These are phyloP conservation scores for Drosophila greeni DNA, from an alignment of 2,888 invertebrate genomes.

Conservation along the genomic window DNA sequence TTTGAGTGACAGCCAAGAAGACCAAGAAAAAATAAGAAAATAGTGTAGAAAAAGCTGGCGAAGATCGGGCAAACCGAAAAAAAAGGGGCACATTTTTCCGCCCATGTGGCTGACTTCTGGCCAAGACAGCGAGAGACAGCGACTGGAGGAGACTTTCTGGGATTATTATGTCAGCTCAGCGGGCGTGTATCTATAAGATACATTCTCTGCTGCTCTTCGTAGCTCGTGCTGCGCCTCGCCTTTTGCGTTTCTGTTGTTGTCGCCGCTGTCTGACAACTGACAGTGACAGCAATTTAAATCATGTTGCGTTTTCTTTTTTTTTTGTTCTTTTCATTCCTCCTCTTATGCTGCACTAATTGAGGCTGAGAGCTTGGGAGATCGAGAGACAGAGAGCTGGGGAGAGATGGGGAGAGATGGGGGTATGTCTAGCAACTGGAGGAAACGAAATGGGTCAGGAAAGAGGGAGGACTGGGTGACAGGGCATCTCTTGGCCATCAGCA, in stretches of 20 bases:
- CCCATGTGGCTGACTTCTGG: slow-evolving; percentile 25
- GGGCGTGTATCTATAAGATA: slow-evolving; percentile 60
- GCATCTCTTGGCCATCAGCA: background rate
- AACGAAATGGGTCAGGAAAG: slow-evolving; percentile 30
- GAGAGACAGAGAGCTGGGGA: background rate
- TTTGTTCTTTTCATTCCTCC: background rate
- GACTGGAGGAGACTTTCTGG: slow-evolving; percentile 15
- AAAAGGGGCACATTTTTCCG: slow-evolving; percentile 16
- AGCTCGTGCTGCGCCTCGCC: slow-evolving; percentile 6
- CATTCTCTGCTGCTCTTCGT: slow-evolving; percentile 46
- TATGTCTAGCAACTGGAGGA: background rate
- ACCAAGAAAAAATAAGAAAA: background rate
- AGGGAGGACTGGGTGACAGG: background rate
- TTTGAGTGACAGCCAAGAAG: slow-evolving; percentile 14
- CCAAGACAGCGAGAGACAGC: slow-evolving; percentile 5
- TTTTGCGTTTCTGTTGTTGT: slow-evolving; percentile 52
- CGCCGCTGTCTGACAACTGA: slow-evolving; percentile 69
- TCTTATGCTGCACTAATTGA: slow-evolving; percentile 53
- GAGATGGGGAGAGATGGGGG: background rate
- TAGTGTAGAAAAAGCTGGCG: background rate
- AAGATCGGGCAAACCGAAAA: slow-evolving; percentile 1
- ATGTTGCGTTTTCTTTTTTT: slow-evolving; percentile 58
- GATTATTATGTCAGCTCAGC: slow-evolving; percentile 62
- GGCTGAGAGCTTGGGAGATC: slow-evolving; percentile 24
- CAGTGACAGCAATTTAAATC: slow-evolving; percentile 76